Conservation (phyloP, 2,888 invertebrate species). For the Phyllotreta striolata region DNA sequence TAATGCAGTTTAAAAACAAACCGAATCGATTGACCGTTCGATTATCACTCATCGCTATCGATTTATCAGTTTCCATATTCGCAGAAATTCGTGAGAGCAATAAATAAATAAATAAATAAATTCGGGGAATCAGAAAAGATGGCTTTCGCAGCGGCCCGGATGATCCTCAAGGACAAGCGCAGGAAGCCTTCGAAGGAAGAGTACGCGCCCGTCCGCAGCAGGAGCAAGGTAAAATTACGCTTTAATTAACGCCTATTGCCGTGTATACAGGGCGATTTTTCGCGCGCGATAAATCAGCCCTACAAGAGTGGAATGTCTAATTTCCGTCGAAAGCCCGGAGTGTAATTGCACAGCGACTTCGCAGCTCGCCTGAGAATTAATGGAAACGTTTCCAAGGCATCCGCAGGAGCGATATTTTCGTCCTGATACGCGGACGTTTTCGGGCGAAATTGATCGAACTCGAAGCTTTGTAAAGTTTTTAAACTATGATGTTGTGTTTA, state of each 20-base stretch:
- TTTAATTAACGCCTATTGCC: not conserved
- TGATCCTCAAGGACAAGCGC: conserved; percentile 84
- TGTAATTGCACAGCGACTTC: conserved; percentile 8
- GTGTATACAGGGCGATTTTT: too few species aligned
- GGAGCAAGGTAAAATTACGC: conserved; percentile 78
- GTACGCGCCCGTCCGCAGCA: conserved; percentile 72
- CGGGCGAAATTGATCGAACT: too few species aligned
- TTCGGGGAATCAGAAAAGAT: conserved; percentile 62
- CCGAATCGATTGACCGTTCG: not conserved
- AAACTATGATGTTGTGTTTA: too few species aligned
- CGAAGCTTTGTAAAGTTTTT: too few species aligned
- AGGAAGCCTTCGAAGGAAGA: conserved; percentile 84
- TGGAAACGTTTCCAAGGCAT: too few species aligned
- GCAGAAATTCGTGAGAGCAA: conserved; percentile 17
- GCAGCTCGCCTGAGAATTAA: too few species aligned
- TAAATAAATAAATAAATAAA: not conserved
- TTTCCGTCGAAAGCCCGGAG: conserved; percentile 17
- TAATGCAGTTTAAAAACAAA: not conserved
- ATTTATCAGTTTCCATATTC: not conserved
- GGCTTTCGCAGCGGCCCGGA: conserved; percentile 85
- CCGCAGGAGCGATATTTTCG: too few species aligned
- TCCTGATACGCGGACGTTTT: too few species aligned
- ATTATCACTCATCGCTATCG: too few species aligned
- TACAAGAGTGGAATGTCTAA: conserved; percentile 21
- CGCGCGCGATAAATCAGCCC: conserved; percentile 15